Conservation (phyloP, 2,113 vertebrate species). For the Coryphaenoides rupestris region DNA sequence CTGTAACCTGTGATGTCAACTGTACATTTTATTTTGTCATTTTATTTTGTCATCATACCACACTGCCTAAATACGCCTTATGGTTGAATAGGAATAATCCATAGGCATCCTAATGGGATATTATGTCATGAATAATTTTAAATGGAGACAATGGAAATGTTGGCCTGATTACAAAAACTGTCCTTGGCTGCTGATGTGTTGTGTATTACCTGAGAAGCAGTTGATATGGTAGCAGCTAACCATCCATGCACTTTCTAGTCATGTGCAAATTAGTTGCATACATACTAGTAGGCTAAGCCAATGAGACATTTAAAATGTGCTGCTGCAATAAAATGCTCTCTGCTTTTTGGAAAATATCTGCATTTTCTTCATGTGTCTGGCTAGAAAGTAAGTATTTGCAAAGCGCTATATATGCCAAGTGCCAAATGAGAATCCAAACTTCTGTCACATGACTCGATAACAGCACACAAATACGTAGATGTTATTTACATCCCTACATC, state of each 20-base stretch:
- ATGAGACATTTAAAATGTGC: constrained; percentile 62
- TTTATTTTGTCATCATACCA: constrained; percentile 41
- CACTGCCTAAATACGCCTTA: constrained; percentile 43
- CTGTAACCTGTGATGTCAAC: no score
- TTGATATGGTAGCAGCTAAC: constrained; percentile 32
- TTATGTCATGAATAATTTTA: constrained; percentile 56
- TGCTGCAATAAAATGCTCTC: constrained; percentile 65
- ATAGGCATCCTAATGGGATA: constrained; percentile 47
- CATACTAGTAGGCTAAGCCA: constrained; percentile 56
- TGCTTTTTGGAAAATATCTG: constrained; percentile 27
- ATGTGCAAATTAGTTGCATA: constrained; percentile 54
- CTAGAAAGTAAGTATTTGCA: neutral
- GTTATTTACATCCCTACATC: no score
- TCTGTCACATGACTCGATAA: no score
- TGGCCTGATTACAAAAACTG: constrained; percentile 45
- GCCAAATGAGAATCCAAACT: no score
- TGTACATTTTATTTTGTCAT: constrained; percentile 18
- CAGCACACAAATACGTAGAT: no score
- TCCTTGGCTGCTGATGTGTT: constrained; percentile 46
- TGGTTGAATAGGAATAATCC: constrained; percentile 21
- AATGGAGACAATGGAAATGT: constrained; percentile 40
- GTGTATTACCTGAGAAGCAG: no score
- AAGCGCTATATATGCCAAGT: no score
- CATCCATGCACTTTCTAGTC: constrained; percentile 62
- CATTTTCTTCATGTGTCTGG: neutral